Conservation (phyloP, 2,888 invertebrate species). For the Napeogenes inachia region DNA sequence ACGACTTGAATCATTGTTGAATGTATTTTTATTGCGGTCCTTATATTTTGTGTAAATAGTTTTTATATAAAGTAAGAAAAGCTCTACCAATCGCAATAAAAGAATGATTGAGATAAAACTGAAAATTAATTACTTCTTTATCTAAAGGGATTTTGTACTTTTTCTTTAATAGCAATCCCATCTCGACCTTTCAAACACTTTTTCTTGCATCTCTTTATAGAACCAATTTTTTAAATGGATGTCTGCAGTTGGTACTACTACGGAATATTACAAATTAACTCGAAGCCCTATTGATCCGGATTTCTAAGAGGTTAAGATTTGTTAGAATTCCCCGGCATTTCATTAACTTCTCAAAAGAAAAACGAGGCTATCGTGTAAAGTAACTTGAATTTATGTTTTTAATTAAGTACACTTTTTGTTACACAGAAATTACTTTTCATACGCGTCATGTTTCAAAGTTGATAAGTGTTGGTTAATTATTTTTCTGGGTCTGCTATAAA, state of each 20-base stretch:
- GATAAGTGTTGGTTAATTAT: not conserved
- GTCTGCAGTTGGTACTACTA: conserved; percentile 17
- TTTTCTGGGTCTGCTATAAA: not conserved
- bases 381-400: conserved; percentile 12
- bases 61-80: no score
- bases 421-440: not conserved
- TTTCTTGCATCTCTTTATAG: conserved; percentile 18
- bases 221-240: conserved; percentile 17
- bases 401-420: conserved; percentile 15
- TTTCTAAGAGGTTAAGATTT: conserved; percentile 27
- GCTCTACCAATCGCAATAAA: no score
- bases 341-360: conserved; percentile 25
- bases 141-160: not conserved
- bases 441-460: conserved; percentile 1
- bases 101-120: not conserved
- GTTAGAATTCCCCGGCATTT: conserved; percentile 25
- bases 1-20: conserved; percentile 10
- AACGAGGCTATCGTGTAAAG: conserved; percentile 10
- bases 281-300: conserved; percentile 26
- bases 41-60: not conserved
- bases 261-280: conserved; percentile 27
- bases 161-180: not conserved
- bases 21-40: conserved; percentile 13
- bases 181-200: conserved; percentile 12
- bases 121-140: not conserved